phyloP scores from a whole-genome alignment of 1,140 invertebrate species.

The Cheumatopsyche charites region DNA sequence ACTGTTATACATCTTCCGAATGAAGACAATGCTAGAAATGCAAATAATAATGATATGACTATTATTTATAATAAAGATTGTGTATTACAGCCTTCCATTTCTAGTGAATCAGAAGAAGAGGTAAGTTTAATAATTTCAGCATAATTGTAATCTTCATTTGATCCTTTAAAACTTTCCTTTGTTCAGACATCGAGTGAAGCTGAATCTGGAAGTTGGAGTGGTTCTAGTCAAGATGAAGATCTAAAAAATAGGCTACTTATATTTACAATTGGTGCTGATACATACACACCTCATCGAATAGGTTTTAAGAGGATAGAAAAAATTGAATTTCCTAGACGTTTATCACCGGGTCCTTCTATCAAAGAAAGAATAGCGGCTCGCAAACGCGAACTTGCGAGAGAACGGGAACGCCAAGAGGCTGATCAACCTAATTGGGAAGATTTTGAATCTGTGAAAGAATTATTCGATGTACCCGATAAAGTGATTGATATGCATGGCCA shows the following conservation, averaged over 20 bases:
- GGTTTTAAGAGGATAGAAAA: constrained; percentile 82
- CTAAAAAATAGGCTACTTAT: constrained; percentile 67
- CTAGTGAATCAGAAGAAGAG: constrained; percentile 40
- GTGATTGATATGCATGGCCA: constrained; percentile 87
- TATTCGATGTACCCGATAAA: constrained; percentile 81
- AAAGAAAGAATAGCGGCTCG: constrained; percentile 69
- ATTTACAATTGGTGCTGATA: constrained; percentile 84
- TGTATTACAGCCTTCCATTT: constrained; percentile 20
- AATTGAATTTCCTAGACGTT: constrained; percentile 71
- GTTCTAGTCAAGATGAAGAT: constrained; percentile 57
- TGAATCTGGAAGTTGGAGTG: constrained; percentile 43
- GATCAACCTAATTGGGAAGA: constrained; percentile 69
- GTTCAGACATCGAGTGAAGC: constrained; percentile 38
- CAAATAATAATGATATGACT: constrained; percentile 25
- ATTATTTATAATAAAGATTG: constrained; percentile 43
- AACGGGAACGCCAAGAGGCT: constrained; percentile 50
- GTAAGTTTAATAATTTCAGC: constrained; percentile 4
- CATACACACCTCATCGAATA: constrained; percentile 88
- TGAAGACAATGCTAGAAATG: constrained; percentile 6
- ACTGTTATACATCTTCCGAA: constrained; percentile 16
- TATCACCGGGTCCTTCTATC: constrained; percentile 73
- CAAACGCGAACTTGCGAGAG: constrained; percentile 60
- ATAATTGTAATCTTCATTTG: not conserved
- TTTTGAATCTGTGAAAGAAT: constrained; percentile 71
- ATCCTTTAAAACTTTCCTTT: constrained; percentile 16